Evolutionary conservation across 2,888 invertebrate genomes (phyloP), one percentile per base, ranked within the genome.

Genomic region (Plagodis dolabraria): DNA sequence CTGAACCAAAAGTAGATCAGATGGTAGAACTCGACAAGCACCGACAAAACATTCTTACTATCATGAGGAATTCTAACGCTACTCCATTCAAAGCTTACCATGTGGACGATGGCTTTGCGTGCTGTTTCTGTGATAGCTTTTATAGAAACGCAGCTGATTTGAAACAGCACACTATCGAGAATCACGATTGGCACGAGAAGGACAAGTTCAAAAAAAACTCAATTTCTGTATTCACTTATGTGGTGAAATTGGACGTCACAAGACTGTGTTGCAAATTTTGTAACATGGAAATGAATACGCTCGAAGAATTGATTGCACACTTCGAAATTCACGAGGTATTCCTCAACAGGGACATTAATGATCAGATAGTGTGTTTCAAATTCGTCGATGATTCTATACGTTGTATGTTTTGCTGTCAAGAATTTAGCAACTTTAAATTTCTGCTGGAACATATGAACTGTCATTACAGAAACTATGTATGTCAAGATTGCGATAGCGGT

Each of bases 391-490:
- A 79, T 0, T 72, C 77, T 40, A 57, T 87, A 6, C 71, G 70
- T 12, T 89, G 88, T 61, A 79, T 78, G 0, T 73, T 84, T 0
- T 89, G 89, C 56, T 58, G 67, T 0, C 57, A 69, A 0, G 74
- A 73, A 12, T 86, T 80, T 57, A 64, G 66, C 5, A 79, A 75
- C 0, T 89, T 89, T 55, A 86, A 87, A 65, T 69, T 79, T 0
- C 60, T 88, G 0, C 83, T 83, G 38, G 84, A 85, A 52, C 88
- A 88, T 45, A 88, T 89, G 87, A 86, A 85, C 54, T 69, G 74
- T 0, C 88, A 88, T 70, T 87, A 76, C 33, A 76, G 79, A 2
- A 85, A 86, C 58, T 84, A 80, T 48, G 64, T 79, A 6, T 88
- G 88, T 47, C 72, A 77, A 2, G 70, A 78, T 34, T 85, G 87